Percentiles rank a stretch among this genome's conserved stretches.
Conservation (phyloP, 2,888 invertebrate species). For the Camponotus fellah region DNA sequence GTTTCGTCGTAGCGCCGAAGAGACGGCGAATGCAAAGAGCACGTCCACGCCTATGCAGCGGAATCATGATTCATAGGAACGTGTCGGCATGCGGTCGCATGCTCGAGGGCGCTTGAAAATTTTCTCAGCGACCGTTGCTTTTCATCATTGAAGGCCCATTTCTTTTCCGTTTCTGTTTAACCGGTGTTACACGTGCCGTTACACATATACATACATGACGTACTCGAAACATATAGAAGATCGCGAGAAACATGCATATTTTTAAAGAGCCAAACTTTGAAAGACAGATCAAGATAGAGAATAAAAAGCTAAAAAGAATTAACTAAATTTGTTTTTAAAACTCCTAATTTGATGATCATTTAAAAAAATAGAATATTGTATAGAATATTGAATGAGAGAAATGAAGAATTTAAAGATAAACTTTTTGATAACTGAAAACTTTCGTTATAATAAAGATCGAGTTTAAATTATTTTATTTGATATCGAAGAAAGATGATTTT, state of each 20-base stretch:
- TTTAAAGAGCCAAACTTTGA: not conserved
- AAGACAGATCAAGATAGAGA: not conserved
- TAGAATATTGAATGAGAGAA: not conserved
- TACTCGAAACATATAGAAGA: not conserved
- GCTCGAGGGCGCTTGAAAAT: conserved; percentile 29
- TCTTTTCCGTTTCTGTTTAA: conserved; percentile 8
- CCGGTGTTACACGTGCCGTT: not conserved
- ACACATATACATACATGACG: not conserved
- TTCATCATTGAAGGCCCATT: conserved; percentile 22
- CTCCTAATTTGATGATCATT: not conserved
- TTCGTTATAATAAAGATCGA: not conserved
- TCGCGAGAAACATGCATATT: not conserved
- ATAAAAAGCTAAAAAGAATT: not conserved
- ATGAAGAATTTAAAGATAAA: not conserved
- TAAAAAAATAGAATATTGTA: no score
- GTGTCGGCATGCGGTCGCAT: conserved; percentile 37
- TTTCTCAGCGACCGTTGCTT: conserved; percentile 26
- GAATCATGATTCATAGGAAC: conserved; percentile 50
- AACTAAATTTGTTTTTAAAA: not conserved
- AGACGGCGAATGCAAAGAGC: conserved; percentile 28
- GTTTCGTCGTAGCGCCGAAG: conserved; percentile 4
- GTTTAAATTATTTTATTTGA: not conserved
- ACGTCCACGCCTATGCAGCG: conserved; percentile 38
- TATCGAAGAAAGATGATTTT: not conserved
- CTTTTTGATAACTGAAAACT: not conserved